phyloP scores from a whole-genome alignment of 2,888 invertebrate species.

The Erebia epiphron region DNA sequence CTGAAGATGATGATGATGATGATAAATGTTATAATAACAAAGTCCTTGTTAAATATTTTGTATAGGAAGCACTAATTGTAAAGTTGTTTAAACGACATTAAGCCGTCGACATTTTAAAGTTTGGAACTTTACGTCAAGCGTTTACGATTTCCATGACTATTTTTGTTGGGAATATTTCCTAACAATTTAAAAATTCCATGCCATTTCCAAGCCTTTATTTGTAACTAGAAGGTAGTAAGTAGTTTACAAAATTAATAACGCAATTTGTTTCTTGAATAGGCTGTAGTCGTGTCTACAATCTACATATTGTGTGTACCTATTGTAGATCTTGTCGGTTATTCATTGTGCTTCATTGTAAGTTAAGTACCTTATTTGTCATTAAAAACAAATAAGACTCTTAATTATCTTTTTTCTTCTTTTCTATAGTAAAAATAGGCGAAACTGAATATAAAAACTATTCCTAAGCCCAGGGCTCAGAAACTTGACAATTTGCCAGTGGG shows the following conservation, averaged over 20 bases:
- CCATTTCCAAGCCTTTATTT: constrained; percentile 1
- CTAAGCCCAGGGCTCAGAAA: too few relatives aligned
- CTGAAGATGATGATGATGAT: too few relatives aligned
- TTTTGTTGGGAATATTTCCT: constrained; percentile 8
- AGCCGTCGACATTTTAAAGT: constrained; percentile 3
- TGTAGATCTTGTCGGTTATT: background rate
- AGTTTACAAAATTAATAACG: background rate
- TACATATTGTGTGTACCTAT: background rate
- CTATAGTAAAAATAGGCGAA: too few relatives aligned
- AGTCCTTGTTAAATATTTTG: too few relatives aligned
- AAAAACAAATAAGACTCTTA: too few relatives aligned
- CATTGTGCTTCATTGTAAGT: background rate
- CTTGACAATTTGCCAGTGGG: too few relatives aligned
- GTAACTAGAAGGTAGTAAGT: background rate
- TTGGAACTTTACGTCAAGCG: background rate
- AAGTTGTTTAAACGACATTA: background rate
- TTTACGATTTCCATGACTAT: constrained; percentile 1
- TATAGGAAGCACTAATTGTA: too few relatives aligned
- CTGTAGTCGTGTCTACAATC: background rate
- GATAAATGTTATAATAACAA: too few relatives aligned
- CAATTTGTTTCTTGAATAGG: background rate
- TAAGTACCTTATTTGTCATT: too few relatives aligned
- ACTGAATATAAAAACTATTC: too few relatives aligned
- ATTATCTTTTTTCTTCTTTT: too few relatives aligned
- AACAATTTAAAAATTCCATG: background rate